These are phyloP conservation scores for Botrylloides violaceus DNA, from an alignment of 23 tunicate species.

Conservation along the genomic window DNA sequence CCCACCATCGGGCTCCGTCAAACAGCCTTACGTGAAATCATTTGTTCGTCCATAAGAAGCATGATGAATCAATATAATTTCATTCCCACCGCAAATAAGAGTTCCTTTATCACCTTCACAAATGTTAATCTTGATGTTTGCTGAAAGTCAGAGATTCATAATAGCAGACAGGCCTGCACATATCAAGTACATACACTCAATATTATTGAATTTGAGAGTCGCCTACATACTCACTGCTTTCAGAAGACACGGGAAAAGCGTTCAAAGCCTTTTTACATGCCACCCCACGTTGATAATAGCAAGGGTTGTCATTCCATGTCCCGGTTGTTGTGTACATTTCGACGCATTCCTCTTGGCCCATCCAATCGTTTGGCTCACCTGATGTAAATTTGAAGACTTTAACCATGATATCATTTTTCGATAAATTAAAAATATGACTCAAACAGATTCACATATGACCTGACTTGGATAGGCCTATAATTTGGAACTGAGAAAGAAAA, in stretches of 20 bases:
- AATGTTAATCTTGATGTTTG: slow-evolving; percentile 28
- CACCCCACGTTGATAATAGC: slow-evolving; percentile 49
- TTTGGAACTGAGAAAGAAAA: no score
- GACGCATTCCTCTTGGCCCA: slow-evolving; percentile 55
- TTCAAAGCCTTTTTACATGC: slow-evolving; percentile 70
- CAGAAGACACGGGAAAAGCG: slow-evolving; percentile 19
- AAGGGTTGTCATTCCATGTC: slow-evolving; percentile 72
- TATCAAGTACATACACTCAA: no score
- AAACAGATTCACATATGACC: no score
- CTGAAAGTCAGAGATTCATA: not conserved
- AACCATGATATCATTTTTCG: not conserved
- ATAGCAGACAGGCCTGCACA: no score
- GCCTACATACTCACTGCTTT: not conserved
- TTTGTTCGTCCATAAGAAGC: slow-evolving; percentile 78
- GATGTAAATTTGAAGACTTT: not conserved
- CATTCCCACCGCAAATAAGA: slow-evolving; percentile 46
- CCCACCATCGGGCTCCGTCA: no score
- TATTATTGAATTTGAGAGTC: no score
- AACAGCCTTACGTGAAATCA: slow-evolving; percentile 47
- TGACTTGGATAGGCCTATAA: no score
- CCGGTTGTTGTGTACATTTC: slow-evolving; percentile 61
- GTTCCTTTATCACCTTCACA: slow-evolving; percentile 75
- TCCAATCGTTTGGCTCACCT: slow-evolving; percentile 89
- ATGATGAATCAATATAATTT: slow-evolving; percentile 56
- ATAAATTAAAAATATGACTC: no score